Percentiles rank a stretch among this genome's conserved stretches.
Evolutionary conservation across 2,888 invertebrate species (phyloP).

Genomic region (Dicranocentrus wangi): DNA sequence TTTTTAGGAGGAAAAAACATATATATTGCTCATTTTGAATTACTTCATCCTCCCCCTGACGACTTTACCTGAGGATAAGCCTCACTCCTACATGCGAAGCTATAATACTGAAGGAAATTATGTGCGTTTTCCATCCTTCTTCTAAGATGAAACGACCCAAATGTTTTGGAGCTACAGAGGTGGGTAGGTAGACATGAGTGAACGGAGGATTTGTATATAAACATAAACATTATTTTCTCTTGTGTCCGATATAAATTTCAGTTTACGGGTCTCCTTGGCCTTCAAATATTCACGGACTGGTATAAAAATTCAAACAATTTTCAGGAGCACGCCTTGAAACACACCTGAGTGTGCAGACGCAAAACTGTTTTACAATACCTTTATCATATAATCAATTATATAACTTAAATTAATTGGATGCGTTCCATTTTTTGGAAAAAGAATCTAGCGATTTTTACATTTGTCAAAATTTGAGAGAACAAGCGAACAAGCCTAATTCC

Average conservation of each 20-base stretch:
- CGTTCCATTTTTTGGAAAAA: too few relatives aligned
- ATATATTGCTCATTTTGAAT: constrained; percentile 38
- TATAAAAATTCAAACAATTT: background rate
- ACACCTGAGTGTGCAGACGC: too few relatives aligned
- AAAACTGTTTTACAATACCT: too few relatives aligned
- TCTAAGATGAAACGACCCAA: background rate
- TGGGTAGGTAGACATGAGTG: background rate
- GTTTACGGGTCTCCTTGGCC: constrained; percentile 44
- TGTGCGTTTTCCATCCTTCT: background rate
- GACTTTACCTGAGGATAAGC: constrained; percentile 10
- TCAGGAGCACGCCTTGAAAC: background rate
- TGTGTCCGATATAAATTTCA: constrained; percentile 36
- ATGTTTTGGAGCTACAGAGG: background rate
- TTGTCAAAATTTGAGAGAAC: too few relatives aligned
- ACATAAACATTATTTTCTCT: constrained; percentile 34
- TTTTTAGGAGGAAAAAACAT: background rate
- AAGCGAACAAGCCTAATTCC: too few relatives aligned
- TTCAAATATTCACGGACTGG: constrained; percentile 20
- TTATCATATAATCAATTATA: too few relatives aligned
- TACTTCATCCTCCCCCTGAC: constrained; percentile 31
- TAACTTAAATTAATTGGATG: too few relatives aligned
- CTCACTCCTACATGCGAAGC: background rate
- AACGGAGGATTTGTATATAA: too few relatives aligned
- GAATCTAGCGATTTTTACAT: too few relatives aligned
- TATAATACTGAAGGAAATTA: background rate